Evolutionary conservation across 2,797 vertebrate genomes (phyloP), one percentile per base, ranked within the genome.

Genomic region (Carduelis carduelis): DNA sequence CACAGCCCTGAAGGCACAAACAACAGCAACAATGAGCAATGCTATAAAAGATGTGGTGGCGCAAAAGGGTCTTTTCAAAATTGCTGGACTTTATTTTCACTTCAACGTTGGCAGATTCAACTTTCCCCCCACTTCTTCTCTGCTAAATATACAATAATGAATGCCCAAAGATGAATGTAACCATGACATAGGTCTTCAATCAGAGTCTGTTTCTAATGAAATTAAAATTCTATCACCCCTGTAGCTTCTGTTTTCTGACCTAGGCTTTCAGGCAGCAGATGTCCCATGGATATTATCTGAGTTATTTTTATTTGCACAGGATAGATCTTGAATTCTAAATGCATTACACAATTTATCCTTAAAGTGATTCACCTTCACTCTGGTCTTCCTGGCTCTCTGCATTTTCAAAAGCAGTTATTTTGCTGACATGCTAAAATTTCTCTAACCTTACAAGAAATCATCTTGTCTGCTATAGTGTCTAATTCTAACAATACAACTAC

Each of bases 331-430:
- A 87, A 81, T 34, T 89, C 44, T 35, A 83, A 95, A 70, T 32
- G 46, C 27, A 56, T 70, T 71, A 46, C 47, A 83, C 14, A 75
- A 65, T 32, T 77, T 72, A 37, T 37, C 28, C n/a, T 66, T 69
- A 41, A 52, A 70, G 32, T 27, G 26, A 80, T 93, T 95, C 70
- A 74, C 77, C 55, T 74, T 72, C 64, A 26, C 24, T 30, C 2
- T 7, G 59, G 77, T 43, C 44, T 66, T 76, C 43, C 53, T 44
- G 35, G 41, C 6, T 87, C 64, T 27, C 74, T 70, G 66, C 26
- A 15, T 63, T 92, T 84, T 74, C 78, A 71, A 89, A 87, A 84
- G 53, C n/a, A 77, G 68, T 80, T 92, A 84, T 83, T 90, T 89
- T 85, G n/a, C 64, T 83, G 75, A 80, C 71, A 41, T 53, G 47